These are phyloP conservation scores for Columbina picui DNA, from an alignment of 2,113 vertebrate genomes.

Conservation along the genomic window DNA sequence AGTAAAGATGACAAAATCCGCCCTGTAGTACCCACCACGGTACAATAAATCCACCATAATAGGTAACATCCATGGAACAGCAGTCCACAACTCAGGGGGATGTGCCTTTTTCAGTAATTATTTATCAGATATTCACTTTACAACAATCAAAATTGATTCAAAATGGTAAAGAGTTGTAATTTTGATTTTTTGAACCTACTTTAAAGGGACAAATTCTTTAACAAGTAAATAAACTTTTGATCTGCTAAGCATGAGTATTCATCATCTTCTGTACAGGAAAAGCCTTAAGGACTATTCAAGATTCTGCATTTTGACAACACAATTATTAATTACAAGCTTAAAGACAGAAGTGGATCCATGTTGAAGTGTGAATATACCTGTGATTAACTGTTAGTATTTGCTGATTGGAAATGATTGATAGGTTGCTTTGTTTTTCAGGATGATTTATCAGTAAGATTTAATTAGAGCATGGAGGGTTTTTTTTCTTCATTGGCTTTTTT, in stretches of 20 bases:
- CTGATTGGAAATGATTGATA: constrained; percentile 55
- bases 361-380: constrained; percentile 14
- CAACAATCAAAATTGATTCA: neutral
- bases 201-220: neutral
- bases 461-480: neutral
- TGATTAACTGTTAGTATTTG: constrained; percentile 57
- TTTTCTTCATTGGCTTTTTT: neutral
- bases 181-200: neutral
- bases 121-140: neutral
- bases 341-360: constrained; percentile 39
- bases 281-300: constrained; percentile 4
- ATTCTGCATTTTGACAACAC: constrained; percentile 50
- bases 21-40: too few species aligned
- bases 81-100: neutral
- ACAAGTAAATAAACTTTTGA: neutral
- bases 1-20: neutral
- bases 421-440: neutral
- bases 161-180: neutral
- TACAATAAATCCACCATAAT: neutral
- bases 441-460: constrained; percentile 1
- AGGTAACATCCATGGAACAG: neutral
- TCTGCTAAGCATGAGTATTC: neutral
- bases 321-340: constrained; percentile 55
- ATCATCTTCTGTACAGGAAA: constrained; percentile 34
- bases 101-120: neutral